Evolutionary conservation across 2,113 vertebrate species (phyloP).

Genomic region (Columba livia): DNA sequence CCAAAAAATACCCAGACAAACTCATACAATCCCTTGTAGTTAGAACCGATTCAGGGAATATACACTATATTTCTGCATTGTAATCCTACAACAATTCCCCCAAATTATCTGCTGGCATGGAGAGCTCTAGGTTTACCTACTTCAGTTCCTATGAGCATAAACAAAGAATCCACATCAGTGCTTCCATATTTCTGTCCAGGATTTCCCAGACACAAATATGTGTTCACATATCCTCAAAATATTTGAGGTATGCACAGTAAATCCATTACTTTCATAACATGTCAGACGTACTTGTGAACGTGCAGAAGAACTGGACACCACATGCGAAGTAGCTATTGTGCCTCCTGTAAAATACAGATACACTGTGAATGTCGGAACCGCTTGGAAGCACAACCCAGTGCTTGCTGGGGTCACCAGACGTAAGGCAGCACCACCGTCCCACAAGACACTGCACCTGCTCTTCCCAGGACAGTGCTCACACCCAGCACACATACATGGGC

Average conservation of each 20-base stretch:
- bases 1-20: background rate
- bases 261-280: conserved; percentile 29
- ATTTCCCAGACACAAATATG: conserved; percentile 37
- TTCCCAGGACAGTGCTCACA: background rate
- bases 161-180: background rate
- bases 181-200: background rate
- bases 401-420: background rate
- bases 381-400: background rate
- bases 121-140: background rate
- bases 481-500: accelerated
- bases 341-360: background rate
- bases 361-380: background rate
- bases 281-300: background rate
- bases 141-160: background rate
- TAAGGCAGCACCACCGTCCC: background rate
- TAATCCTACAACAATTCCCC: background rate
- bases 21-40: background rate
- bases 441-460: background rate
- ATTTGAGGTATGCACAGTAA: conserved; percentile 48
- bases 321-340: background rate
- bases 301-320: conserved; percentile 18
- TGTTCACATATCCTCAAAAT: conserved; percentile 9
- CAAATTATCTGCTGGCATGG: background rate
- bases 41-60: background rate
- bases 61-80: background rate